Percentiles rank a stretch among this genome's conserved stretches.
phyloP scores from a whole-genome alignment of 1,140 invertebrate genomes.

The Mylabris phalerata region DNA sequence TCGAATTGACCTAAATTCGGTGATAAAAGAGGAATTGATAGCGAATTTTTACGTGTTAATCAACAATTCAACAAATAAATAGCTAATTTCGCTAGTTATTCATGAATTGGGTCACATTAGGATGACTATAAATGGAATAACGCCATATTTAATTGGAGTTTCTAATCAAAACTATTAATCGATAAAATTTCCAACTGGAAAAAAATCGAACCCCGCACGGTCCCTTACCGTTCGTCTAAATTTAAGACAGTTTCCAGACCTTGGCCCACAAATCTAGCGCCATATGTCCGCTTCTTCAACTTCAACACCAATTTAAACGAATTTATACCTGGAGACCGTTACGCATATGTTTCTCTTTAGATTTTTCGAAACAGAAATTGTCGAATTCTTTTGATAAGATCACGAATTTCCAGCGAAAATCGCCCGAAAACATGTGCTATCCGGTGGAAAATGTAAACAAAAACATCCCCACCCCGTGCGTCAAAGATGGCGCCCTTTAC shows the following conservation, averaged over 20 bases:
- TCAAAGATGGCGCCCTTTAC: slow-evolving; percentile 13
- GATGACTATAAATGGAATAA: too few species aligned
- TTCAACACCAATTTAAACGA: background rate
- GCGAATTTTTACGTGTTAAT: too few species aligned
- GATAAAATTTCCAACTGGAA: background rate
- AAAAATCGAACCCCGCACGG: background rate
- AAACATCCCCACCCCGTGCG: slow-evolving; percentile 8
- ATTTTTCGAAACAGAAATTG: background rate
- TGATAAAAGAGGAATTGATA: too few species aligned
- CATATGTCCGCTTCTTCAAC: slow-evolving; percentile 1
- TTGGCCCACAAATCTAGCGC: background rate
- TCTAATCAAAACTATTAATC: too few species aligned
- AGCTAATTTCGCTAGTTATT: too few species aligned
- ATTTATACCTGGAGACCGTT: background rate
- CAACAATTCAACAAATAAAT: too few species aligned
- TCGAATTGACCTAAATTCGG: too few species aligned
- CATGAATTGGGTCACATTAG: too few species aligned
- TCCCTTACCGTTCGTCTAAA: background rate
- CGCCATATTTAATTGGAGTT: too few species aligned
- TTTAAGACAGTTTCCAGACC: background rate
- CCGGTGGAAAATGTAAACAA: slow-evolving; percentile 5
- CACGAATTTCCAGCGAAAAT: background rate
- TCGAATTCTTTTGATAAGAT: background rate
- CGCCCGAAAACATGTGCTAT: background rate
- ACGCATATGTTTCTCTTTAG: background rate